Evolutionary conservation across 2,888 invertebrate species (phyloP).

Genomic region (Sericinus montela): DNA sequence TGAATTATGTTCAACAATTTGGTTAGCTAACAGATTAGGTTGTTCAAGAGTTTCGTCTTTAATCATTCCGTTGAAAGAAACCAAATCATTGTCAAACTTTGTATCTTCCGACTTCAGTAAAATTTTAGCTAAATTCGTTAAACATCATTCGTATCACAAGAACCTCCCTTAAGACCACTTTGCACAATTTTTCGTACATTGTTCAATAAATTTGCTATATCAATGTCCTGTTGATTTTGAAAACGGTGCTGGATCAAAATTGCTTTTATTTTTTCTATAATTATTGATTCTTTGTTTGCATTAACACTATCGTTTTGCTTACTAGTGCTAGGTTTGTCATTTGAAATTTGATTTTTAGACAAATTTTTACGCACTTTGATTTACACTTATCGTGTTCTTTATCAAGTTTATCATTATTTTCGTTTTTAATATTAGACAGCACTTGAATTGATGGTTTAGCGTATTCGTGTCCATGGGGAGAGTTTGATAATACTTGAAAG

Average conservation of each 20-base stretch:
- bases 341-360: conserved; percentile 10
- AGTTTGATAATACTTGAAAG: conserved; percentile 22
- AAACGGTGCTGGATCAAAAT: conserved; percentile 33
- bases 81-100: neutral
- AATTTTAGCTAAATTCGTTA: conserved; percentile 46
- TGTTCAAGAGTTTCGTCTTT: neutral
- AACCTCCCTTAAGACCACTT: conserved; percentile 26
- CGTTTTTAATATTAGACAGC: neutral
- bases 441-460: neutral
- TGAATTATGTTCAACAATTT: neutral
- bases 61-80: neutral
- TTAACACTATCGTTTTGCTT: conserved; percentile 15
- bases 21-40: neutral
- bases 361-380: neutral
- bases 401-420: neutral
- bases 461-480: conserved; percentile 1
- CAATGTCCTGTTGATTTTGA: conserved; percentile 1
- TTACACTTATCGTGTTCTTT: neutral
- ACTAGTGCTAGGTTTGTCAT: conserved; percentile 1
- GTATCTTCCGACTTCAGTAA: conserved; percentile 30
- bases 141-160: conserved; percentile 31
- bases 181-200: conserved; percentile 37
- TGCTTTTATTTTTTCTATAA: conserved; percentile 35
- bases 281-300: conserved; percentile 26
- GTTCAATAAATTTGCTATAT: conserved; percentile 31